These are phyloP conservation scores for Scaptomyza hsui DNA, from an alignment of 1,140 invertebrate species.

Conservation along the genomic window DNA sequence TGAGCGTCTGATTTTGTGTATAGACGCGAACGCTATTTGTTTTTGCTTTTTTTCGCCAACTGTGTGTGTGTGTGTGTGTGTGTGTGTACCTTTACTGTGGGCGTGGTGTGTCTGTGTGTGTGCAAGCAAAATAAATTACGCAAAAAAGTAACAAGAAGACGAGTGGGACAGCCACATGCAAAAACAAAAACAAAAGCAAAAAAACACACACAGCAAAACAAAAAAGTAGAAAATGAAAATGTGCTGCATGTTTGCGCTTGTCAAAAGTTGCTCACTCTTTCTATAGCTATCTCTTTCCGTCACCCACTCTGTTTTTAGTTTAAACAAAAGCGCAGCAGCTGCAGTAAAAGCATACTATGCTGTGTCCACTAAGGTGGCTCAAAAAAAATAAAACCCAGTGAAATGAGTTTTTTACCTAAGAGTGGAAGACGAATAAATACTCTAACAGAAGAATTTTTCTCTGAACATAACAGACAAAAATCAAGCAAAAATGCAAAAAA, in stretches of 20 bases:
- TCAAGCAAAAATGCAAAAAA: no score
- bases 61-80: constrained; percentile 18
- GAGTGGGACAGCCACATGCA: constrained; percentile 11
- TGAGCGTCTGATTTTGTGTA: constrained; percentile 83
- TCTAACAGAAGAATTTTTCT: no score
- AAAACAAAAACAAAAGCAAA: neutral
- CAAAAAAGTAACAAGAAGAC: constrained; percentile 52
- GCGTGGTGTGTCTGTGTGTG: constrained; percentile 13
- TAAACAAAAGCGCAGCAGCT: constrained; percentile 66
- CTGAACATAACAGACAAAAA: no score
- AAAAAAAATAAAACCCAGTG: constrained; percentile 1
- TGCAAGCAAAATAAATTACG: constrained; percentile 56
- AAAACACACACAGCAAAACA: no score
- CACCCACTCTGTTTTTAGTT: constrained; percentile 15
- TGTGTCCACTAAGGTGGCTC: constrained; percentile 5
- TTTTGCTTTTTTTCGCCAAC: constrained; percentile 50
- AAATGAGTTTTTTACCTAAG: neutral
- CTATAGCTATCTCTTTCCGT: neutral
- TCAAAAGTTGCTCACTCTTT: neutral
- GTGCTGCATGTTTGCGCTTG: constrained; percentile 15
- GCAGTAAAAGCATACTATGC: constrained; percentile 20
- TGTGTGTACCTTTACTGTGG: neutral
- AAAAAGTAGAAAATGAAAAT: constrained; percentile 17
- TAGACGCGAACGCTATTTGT: constrained; percentile 79
- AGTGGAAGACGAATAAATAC: no score